Conservation (phyloP, 2,113 vertebrate species). For the Proterorhinus semilunaris region DNA sequence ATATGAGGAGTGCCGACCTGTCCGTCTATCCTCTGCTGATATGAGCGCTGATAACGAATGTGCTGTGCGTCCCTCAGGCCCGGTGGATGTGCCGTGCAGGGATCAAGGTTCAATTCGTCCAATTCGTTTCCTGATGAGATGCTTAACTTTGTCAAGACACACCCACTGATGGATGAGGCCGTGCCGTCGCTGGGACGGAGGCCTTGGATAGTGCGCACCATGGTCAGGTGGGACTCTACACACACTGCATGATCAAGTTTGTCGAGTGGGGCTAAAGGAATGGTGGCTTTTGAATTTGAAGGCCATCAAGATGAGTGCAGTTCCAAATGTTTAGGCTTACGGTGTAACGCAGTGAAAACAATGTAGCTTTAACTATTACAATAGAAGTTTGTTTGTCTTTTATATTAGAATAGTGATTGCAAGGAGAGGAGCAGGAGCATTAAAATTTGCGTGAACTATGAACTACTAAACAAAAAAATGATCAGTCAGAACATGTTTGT, state of each 20-base stretch:
- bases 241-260: background rate
- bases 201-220: slow-evolving; percentile 92
- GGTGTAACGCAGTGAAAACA: no score
- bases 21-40: slow-evolving; percentile 1
- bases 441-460: no score
- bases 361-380: no score
- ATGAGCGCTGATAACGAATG: slow-evolving; percentile 5
- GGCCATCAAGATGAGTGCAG: background rate
- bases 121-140: slow-evolving; percentile 93
- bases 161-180: slow-evolving; percentile 93
- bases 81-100: slow-evolving; percentile 85
- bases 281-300: background rate
- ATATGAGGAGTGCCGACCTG: background rate
- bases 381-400: no score
- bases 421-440: no score
- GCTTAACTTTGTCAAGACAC: slow-evolving; percentile 93
- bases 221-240: slow-evolving; percentile 82
- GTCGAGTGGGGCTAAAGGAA: background rate
- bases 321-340: no score
- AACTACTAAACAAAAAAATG: no score
- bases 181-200: slow-evolving; percentile 86
- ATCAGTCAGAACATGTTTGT: no score
- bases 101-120: slow-evolving; percentile 89
- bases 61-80: slow-evolving; percentile 77
- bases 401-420: no score